Evolutionary conservation across 2,888 invertebrate species (phyloP), one percentile per base, ranked within the genome.

Genomic region (Dastarcus helophoroides): DNA sequence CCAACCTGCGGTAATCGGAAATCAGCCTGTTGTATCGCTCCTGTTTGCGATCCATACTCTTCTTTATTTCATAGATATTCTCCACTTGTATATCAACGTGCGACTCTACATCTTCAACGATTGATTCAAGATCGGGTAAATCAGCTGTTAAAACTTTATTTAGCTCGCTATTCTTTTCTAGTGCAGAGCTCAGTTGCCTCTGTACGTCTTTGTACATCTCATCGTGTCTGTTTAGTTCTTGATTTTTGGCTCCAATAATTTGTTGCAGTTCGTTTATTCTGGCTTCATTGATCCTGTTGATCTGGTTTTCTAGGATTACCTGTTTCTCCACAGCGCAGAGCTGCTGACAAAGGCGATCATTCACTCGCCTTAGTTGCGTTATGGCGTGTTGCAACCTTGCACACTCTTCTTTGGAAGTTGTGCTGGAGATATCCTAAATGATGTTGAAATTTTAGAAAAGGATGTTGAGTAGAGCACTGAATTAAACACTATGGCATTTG

Each of bases 121-220:
- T 8, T n/a, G n/a, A n/a, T n/a, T n/a, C n/a, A n/a, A n/a, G n/a
- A n/a, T n/a, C n/a, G n/a, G 49, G 47, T 4, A 51, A 32, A 8
- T 40, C 35, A 4, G 27, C 28, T 16, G 51, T 44, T 3, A n/a
- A n/a, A n/a, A 47, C 52, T 7, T n/a, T 26, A 15, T 48, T 47
- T 6, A 53, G 37, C 10, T 50, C 46, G 22, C 44, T 40, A 28
- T 55, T 53, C 26, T 51, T 43, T n/a, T 56, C 49, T 11, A 63
- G 52, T 0, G 60, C 54, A 1, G 60, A 50, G 36, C 41, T 45
- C 8, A 58, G 36, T 21, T 64, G 63, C 8, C 52, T 42, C 15
- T 62, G 54, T n/a, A 50, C 39, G 16, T 57, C 56, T 29, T 62
- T 57, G 9, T 56, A 45, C 8, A 47, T 45, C 9, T 45, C 36